Base-by-base conservation (phyloP, 2,888 invertebrate genomes). In the Cremastinae sp. region DNA sequence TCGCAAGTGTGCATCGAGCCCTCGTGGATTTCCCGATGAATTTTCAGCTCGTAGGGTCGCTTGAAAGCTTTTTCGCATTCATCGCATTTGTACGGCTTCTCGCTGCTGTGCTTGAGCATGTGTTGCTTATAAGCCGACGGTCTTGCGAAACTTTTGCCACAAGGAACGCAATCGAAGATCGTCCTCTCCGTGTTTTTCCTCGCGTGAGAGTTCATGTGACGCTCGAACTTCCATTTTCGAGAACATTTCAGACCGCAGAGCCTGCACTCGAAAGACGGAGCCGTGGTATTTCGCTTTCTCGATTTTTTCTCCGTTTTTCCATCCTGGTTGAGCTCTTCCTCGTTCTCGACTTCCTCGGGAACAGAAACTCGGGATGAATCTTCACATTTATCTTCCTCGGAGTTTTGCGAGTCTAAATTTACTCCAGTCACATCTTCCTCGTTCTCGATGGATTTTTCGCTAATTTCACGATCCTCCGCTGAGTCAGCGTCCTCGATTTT, bases 11-110 rank as follows among this genome's bases (percentile, higher is more conserved):
- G 56, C 51, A 73, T 81, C 12, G 74, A 76, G 5, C 79, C 82
- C 2, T 61, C 55, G 61, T 83, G 83, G 5, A 80, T 81, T 18
- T 79, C 77, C 45, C 80, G 78, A 64, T 83, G 82, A 45, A 76
- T 80, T 49, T 72, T 78, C 0, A 83, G 74, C 41, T 80, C 81
- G 49, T 78, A 79, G 0, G 79, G 65, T 8, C 81, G 45, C 41
- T 79, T 80, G 71, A 80, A 80, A 0, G 62, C 69, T 45, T 73
- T 79, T 1, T 62, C 79, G 55, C 80, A 80, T 0, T 69, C 64
- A n/a, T 69, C 55, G 20, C 80, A 80, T 43, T 78, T 76, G 65
- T 78, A 74, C 0, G 74, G 70, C 14, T 68, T 74, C 8, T 77
- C 37, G 14, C 64, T 65, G 20, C 74, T 74, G 61, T 79, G 78